Evolutionary conservation across 1,140 invertebrate species (phyloP).

Genomic region (Drosophila seguyi): DNA sequence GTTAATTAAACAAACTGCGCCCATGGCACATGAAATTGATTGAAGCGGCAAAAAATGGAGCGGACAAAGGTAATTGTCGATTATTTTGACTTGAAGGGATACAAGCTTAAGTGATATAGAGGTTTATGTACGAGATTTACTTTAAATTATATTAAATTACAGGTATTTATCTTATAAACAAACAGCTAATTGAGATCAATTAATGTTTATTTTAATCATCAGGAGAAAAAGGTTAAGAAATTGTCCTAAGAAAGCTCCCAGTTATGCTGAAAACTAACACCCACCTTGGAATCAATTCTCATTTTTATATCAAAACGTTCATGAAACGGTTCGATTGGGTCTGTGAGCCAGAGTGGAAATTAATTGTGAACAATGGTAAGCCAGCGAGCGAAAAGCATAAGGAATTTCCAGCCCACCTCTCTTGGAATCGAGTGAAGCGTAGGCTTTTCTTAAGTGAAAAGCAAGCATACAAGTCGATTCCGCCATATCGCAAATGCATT

Average conservation of each 20-base stretch:
- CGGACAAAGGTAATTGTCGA: conserved; percentile 8
- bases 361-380: conserved; percentile 29
- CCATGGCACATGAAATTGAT: conserved; percentile 44
- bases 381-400: conserved; percentile 1
- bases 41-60: conserved; percentile 34
- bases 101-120: neutral
- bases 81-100: neutral
- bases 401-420: conserved; percentile 24
- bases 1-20: conserved; percentile 53
- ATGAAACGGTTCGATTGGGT: neutral
- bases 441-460: conserved; percentile 45
- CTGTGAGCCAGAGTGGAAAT: conserved; percentile 22
- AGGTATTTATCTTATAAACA: too few species aligned
- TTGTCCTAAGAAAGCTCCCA: too few species aligned
- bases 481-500: conserved; percentile 35
- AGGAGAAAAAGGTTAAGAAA: neutral
- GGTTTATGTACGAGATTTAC: neutral
- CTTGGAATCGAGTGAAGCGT: conserved; percentile 18
- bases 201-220: neutral
- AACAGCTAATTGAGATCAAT: neutral
- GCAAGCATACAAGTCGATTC: conserved; percentile 8
- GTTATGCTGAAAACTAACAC: neutral
- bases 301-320: conserved; percentile 13
- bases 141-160: too few species aligned
- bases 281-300: conserved; percentile 26